Base-by-base conservation (phyloP, 2,797 vertebrate genomes). In the Malurus splendens region DNA sequence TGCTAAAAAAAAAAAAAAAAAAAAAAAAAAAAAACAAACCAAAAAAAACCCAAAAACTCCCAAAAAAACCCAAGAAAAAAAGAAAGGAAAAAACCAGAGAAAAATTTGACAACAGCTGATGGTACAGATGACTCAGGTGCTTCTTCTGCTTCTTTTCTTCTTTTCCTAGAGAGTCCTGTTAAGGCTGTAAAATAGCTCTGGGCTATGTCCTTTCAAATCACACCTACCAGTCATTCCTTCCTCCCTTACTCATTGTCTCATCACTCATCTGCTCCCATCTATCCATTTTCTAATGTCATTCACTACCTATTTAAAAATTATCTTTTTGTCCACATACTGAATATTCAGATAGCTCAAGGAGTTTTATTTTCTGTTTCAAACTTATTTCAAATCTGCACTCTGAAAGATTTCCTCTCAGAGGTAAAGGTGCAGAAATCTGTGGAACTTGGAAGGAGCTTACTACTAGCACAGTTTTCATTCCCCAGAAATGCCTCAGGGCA, bases 151-250 rank as follows among this genome's bases (percentile, higher is more conserved):
- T 66, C 20, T 83, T 77, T 76, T 78, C 56, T 15, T 32, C 14
- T 90, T 82, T 77, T 82, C 32, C 61, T 82, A 41, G 51, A 51
- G 14, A 77, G 65, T 65, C 55, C 41, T 65, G 54, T 64, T 86
- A 82, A 71, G 54, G 30, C n/a, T 88, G 28, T 79, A 77, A 84
- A 36, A 61, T 9, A 89, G 51, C 84, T 89, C 45, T 75, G 76
- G 62, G 76, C 78, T 91, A 85, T 62, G 75, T 20, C 86, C 72
- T 84, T 93, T 91, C 78, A 89, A 84, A 91, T 84, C 67, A 86
- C 57, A 90, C 74, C 75, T 82, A 91, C 75, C 57, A 48, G 54
- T 80, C 81, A 79, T 87, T 90, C 81, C 61, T 91, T 92, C 88
- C 55, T 90, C 61, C 6, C 56, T 91, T 84, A 85, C 65, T 93